phyloP scores from a whole-genome alignment of 2,888 invertebrate genomes.

The Drosophila anceps region DNA sequence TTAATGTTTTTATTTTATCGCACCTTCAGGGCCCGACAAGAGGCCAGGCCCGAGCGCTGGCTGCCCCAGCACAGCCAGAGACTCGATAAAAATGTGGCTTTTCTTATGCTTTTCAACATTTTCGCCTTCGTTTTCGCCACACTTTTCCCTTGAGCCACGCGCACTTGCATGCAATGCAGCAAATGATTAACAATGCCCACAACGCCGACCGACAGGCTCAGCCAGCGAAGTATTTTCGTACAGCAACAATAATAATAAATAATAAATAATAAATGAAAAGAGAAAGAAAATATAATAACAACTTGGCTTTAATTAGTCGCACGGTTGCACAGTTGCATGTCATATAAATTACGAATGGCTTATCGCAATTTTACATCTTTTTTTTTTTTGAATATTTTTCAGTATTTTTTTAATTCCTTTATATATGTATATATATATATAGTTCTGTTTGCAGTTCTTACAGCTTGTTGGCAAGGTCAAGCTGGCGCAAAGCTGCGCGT shows the following conservation, averaged over 20 bases:
- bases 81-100: slow-evolving; percentile 40
- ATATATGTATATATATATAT: slow-evolving; percentile 6
- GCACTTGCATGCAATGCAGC: slow-evolving; percentile 52
- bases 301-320: slow-evolving; percentile 65
- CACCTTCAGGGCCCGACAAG: slow-evolving; percentile 57
- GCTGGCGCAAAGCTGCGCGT: slow-evolving; percentile 15
- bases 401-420: slow-evolving; percentile 13
- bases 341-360: slow-evolving; percentile 57
- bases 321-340: slow-evolving; percentile 64
- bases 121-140: not conserved
- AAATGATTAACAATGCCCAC: slow-evolving; percentile 45
- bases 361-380: slow-evolving; percentile 42
- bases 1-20: slow-evolving; percentile 60
- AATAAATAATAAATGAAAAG: slow-evolving; percentile 10
- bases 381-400: too few species aligned
- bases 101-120: slow-evolving; percentile 18
- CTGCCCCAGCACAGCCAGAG: slow-evolving; percentile 4
- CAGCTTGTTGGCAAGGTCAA: slow-evolving; percentile 40
- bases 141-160: slow-evolving; percentile 13
- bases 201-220: slow-evolving; percentile 8
- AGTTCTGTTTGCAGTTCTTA: slow-evolving; percentile 3
- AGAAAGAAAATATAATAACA: slow-evolving; percentile 14
- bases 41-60: not conserved
- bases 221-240: slow-evolving; percentile 21
- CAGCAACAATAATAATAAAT: slow-evolving; percentile 12